These are phyloP conservation scores for Porphyrio hochstetteri DNA, from an alignment of 2,113 vertebrate species.

Conservation along the genomic window DNA sequence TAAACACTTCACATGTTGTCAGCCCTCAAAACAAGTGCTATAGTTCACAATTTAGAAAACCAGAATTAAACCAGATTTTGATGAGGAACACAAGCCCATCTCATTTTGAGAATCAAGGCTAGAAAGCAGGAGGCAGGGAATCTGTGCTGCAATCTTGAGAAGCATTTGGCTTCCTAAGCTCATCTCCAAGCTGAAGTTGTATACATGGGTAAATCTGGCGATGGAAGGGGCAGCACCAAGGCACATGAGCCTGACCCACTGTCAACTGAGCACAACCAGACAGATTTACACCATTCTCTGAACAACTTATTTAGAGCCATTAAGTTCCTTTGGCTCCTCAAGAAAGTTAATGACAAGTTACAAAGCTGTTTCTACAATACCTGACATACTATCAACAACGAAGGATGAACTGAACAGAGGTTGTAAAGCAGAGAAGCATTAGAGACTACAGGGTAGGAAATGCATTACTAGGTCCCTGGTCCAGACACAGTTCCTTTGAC, in stretches of 20 bases:
- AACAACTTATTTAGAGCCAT: background rate
- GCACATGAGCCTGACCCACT: background rate
- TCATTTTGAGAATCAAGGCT: background rate
- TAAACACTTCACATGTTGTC: background rate
- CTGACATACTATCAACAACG: rapidly evolving
- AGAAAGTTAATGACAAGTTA: background rate
- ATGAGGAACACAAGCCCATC: background rate
- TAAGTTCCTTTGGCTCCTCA: background rate
- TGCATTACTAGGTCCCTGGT: background rate
- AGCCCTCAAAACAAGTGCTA: background rate
- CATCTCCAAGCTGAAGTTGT: background rate
- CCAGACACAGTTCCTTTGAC: background rate
- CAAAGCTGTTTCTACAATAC: background rate
- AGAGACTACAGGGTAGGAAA: background rate
- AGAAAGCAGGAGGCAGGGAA: background rate
- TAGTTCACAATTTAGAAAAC: background rate
- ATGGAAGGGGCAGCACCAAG: background rate
- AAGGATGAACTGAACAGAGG: background rate
- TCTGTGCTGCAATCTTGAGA: background rate
- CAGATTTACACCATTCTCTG: background rate
- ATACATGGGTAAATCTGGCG: background rate
- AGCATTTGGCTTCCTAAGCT: background rate
- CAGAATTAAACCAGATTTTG: background rate
- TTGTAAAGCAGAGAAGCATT: background rate
- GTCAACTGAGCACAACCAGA: background rate